phyloP scores from a whole-genome alignment of 2,888 invertebrate species.

The Papilio protenor region DNA sequence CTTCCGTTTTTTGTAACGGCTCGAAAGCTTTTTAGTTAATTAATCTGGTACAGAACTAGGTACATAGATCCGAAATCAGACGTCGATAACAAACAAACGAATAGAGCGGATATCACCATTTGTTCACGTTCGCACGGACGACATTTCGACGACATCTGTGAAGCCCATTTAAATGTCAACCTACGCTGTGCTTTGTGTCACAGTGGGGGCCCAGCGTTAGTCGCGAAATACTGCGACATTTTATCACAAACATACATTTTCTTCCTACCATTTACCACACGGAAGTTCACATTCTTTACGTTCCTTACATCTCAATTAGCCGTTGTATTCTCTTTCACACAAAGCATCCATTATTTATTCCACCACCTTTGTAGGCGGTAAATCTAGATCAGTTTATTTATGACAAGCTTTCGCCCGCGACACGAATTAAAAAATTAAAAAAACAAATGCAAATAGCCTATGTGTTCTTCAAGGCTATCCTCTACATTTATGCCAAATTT shows the following conservation, averaged over 20 bases:
- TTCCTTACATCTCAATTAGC: neutral
- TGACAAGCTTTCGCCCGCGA: no score
- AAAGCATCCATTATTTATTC: neutral
- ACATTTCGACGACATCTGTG: conserved; percentile 43
- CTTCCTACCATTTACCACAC: neutral
- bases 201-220: conserved; percentile 32
- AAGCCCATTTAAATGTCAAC: conserved; percentile 42
- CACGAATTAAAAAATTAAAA: no score
- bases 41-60: neutral
- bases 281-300: neutral
- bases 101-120: conserved; percentile 34
- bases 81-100: conserved; percentile 29
- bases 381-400: neutral
- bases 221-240: conserved; percentile 29
- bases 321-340: neutral
- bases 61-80: neutral
- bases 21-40: conserved; percentile 24
- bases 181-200: conserved; percentile 40
- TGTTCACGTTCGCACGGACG: conserved; percentile 35
- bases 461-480: no score
- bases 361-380: neutral
- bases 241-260: neutral
- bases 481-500: no score
- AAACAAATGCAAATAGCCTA: no score
- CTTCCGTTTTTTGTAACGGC: neutral